These are phyloP conservation scores for Melanotaenia parkinsoni DNA, from an alignment of 2,797 vertebrate species.

Conservation along the genomic window DNA sequence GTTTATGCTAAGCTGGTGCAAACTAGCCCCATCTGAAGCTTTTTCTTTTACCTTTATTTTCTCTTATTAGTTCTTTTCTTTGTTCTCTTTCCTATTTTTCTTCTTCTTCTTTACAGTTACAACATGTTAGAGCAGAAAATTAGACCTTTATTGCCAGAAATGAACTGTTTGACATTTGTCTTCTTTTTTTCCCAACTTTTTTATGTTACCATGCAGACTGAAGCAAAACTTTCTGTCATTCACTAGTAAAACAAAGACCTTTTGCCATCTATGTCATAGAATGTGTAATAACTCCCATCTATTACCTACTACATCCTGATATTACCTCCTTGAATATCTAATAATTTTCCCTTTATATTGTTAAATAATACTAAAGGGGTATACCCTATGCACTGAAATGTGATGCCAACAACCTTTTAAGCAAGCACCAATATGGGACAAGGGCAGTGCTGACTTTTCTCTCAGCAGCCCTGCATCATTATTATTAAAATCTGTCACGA, in stretches of 20 bases:
- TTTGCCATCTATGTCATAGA: neutral
- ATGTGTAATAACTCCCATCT: too few species aligned
- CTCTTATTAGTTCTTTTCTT: too few species aligned
- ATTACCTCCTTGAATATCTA: neutral
- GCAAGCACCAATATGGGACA: neutral
- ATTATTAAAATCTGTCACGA: neutral
- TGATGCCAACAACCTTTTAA: neutral
- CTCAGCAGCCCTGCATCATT: neutral
- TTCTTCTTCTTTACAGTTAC: too few species aligned
- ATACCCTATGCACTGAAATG: neutral
- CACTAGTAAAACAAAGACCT: neutral
- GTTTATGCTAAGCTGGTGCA: neutral
- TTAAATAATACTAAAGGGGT: neutral
- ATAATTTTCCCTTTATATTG: neutral
- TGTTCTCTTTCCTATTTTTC: too few species aligned
- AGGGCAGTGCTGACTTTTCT: neutral
- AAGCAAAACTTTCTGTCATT: neutral
- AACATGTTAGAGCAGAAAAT: neutral
- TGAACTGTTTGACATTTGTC: neutral
- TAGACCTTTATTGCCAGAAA: neutral
- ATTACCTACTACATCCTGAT: neutral
- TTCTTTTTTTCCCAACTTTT: neutral
- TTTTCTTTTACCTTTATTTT: neutral
- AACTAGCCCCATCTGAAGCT: neutral
- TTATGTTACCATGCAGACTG: neutral